Evolutionary conservation across 1,140 invertebrate genomes (phyloP).

Genomic region (Camponotus vicinus): DNA sequence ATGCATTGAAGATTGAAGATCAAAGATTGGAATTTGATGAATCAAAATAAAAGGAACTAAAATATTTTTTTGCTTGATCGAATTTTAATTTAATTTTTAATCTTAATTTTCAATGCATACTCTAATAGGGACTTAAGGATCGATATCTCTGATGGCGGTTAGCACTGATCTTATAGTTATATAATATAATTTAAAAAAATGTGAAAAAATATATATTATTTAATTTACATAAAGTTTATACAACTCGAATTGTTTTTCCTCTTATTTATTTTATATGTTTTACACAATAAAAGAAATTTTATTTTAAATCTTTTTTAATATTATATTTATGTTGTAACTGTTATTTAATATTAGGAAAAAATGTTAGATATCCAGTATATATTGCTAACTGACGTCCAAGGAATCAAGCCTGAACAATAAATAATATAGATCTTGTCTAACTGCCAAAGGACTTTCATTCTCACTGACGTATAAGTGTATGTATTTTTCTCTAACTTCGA

Average conservation of each 20-base stretch:
- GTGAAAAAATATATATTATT: not conserved
- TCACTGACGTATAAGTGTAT: conserved; percentile 11
- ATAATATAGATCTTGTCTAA: conserved; percentile 54
- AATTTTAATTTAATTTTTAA: too few species aligned
- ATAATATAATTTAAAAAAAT: too few species aligned
- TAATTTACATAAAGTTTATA: not conserved
- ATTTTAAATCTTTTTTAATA: not conserved
- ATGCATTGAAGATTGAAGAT: too few species aligned
- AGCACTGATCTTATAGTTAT: not conserved
- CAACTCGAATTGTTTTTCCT: not conserved
- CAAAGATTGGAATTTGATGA: too few species aligned
- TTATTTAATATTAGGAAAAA: not conserved
- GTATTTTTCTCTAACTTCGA: conserved; percentile 28
- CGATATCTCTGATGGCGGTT: conserved; percentile 39
- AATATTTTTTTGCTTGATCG: too few species aligned
- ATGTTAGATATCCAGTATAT: not conserved
- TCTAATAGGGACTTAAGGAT: not conserved
- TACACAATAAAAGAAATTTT: not conserved
- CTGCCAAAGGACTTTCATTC: conserved; percentile 53
- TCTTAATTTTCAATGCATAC: too few species aligned
- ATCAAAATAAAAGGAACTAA: too few species aligned
- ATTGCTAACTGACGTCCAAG: conserved; percentile 38
- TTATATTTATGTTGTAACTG: not conserved
- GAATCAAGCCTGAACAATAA: conserved; percentile 12
- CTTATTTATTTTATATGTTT: conserved; percentile 1